phyloP scores from a whole-genome alignment of 2,888 invertebrate species.

The Ischnura elegans region DNA sequence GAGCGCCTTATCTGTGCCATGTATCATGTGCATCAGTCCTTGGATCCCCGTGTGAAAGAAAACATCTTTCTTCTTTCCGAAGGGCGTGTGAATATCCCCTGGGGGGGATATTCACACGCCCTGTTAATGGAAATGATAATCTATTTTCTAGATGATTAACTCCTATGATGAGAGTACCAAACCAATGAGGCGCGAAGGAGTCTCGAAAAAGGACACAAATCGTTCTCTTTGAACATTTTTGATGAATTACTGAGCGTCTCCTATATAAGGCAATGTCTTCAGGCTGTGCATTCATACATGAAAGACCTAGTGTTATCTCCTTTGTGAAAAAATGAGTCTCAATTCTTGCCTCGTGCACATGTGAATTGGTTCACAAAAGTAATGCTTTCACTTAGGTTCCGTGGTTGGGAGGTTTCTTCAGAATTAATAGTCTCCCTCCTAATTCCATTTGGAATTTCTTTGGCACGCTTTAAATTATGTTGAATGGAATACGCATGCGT shows the following conservation, averaged over 20 bases:
- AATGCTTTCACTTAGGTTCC: too few species aligned
- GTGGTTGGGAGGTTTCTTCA: too few species aligned
- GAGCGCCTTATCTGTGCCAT: neutral
- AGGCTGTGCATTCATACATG: neutral
- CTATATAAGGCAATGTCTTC: neutral
- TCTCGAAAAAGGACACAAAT: neutral
- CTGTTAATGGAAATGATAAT: conserved; percentile 2
- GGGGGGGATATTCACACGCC: neutral
- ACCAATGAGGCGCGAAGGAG: neutral
- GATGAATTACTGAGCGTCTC: neutral
- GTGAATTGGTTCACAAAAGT: too few species aligned
- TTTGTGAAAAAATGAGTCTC: neutral
- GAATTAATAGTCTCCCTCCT: too few species aligned
- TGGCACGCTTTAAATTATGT: too few species aligned
- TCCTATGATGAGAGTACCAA: neutral
- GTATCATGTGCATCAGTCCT: neutral
- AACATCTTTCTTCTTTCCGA: neutral
- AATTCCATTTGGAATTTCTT: too few species aligned
- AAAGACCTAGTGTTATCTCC: neutral
- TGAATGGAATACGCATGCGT: too few species aligned
- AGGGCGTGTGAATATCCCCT: conserved; percentile 11
- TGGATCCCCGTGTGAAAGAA: neutral
- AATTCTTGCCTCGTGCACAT: too few species aligned
- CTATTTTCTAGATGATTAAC: conserved; percentile 31
- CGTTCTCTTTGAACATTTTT: neutral